Base-by-base conservation (phyloP, 2,113 vertebrate species). In the Phaethornis superciliosus region DNA sequence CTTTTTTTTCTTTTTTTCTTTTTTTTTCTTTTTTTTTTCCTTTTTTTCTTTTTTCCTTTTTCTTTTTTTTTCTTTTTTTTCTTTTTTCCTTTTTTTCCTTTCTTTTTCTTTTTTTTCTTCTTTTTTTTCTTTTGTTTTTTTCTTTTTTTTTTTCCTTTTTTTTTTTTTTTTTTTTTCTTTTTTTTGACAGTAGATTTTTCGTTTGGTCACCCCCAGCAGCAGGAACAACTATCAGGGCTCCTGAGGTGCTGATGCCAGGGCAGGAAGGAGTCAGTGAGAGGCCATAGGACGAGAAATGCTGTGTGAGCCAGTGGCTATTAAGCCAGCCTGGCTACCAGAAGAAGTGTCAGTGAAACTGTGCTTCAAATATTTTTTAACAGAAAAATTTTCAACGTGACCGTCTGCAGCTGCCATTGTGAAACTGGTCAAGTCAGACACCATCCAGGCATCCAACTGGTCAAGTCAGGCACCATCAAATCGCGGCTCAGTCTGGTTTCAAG, bases 231-330 rank as follows among this genome's bases (percentile, higher is more conserved):
- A 13, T 16, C 20, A 30, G 20, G 16, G 14, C 42, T 49, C 16
- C 15, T 40, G 33, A 32, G 6, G 15, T 46, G 33, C 30, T 47
- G 23, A 15, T 49, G 60, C 12, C 17, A 23, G 44, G 19, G 15
- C 9, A 49, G 60, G 28, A 52, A 49, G 60, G n/a, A 52, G 30
- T 12, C 33, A 40, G 49, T 1, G 33, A 60, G 51, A 16, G 24
- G 22, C 24, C 8, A 3, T 8, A 32, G 32, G 49, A 59, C 20
- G 10, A 77, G 68, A 65, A 32, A 8, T 49, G 44, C 37, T 64
- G 32, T 5, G 9, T 1, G 0, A 59, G 32, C 20, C 20, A 5
- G 4, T 13, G 11, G 4, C n/a, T 62, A 8, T 81, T 72, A 44
- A 81, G 16, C 30, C 35, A 60, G 6, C 44, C 28, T 58, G 54